Percentiles rank a stretch among this genome's conserved stretches.
Conservation (phyloP, 2,888 invertebrate species). For the Ecdyonurus torrentis region DNA sequence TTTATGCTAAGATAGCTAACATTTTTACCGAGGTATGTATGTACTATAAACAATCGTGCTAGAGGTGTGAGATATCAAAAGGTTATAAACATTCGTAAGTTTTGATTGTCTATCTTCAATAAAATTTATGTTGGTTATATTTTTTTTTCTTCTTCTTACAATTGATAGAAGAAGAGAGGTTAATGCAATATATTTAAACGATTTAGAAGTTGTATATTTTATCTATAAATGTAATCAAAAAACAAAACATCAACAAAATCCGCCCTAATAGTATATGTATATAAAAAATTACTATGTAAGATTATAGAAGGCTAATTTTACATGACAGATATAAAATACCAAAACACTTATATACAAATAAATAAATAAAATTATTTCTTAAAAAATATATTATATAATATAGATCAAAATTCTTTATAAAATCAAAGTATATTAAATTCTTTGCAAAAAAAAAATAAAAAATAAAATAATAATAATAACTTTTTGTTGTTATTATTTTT, state of each 20-base stretch:
- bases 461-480: background rate
- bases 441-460: background rate
- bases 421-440: too few relatives aligned
- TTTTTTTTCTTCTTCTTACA: background rate
- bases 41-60: background rate
- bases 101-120: background rate
- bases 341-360: background rate
- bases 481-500: background rate
- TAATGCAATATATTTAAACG: background rate
- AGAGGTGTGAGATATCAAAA: background rate
- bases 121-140: background rate
- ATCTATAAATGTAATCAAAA: background rate
- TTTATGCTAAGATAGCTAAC: too few relatives aligned
- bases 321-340: background rate
- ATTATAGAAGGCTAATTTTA: background rate
- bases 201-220: background rate
- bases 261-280: background rate
- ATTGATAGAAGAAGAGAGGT: background rate
- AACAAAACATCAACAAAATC: background rate
- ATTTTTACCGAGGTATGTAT: too few relatives aligned
- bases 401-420: too few relatives aligned
- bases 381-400: too few relatives aligned
- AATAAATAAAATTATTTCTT: background rate
- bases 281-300: background rate
- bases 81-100: background rate